Evolutionary conservation across 1,140 invertebrate species (phyloP), one percentile per base, ranked within the genome.

Genomic region (Eueides isabella): DNA sequence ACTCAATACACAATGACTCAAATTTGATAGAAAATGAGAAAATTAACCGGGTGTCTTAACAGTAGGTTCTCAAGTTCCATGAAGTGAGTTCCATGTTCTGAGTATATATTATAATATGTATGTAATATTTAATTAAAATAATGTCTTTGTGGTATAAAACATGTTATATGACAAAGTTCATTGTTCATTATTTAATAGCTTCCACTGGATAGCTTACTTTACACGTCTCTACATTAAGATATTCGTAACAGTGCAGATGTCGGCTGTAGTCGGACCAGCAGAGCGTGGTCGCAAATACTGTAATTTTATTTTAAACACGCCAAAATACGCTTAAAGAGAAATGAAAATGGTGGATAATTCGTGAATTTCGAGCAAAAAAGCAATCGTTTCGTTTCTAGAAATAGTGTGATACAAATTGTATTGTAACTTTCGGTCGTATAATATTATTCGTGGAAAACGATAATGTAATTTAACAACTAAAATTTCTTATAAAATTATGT

Each of bases 191-290:
- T 38, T 38, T 16, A 14, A 38, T 38, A 38, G 35, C 35, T 38
- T 67, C 5, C 9, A 33, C 2, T 69, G 67, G 30, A 61, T 16
- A 28, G 29, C 30, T 6, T 2, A 12, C 48, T 14, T 35, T 26
- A 61, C 19, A 7, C 30, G 48, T 35, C 30, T 16, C 55, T 69
- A 69, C 48, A 69, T 69, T 61, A 69, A 61, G 67, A 69, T 55
- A 61, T 70, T 44, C 69, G 63, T 66, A 71, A 62, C 74, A 75
- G 48, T 71, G 68, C 74, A 75, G 69, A 75, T 75, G 74, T 71
- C 69, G 63, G 68, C 74, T 71, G 38, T 69, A 74, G 72, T 74
- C 67, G 70, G 55, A 29, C 44, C 55, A 71, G 44, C 68, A 63
- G 69, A 75, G 74, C 69, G 67, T 55, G 30, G 61, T 63, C 61